A percentile compares a stretch with the other conserved stretches of the same genome.
phyloP scores from a whole-genome alignment of 2,797 vertebrate species.

The Apogon talboti region DNA sequence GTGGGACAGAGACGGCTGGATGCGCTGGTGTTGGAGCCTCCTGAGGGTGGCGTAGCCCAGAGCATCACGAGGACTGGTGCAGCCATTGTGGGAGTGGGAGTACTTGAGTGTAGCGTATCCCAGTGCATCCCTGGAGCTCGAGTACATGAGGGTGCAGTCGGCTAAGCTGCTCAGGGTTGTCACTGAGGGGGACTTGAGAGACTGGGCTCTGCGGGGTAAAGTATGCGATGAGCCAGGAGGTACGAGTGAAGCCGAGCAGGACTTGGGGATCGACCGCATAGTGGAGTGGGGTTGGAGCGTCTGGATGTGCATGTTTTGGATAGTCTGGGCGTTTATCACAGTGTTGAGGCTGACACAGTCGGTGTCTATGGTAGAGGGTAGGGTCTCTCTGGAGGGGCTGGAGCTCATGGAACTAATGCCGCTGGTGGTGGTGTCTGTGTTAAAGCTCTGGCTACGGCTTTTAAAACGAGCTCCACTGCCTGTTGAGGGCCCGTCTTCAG shows the following conservation, averaged over 20 bases:
- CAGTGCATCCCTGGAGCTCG: slow-evolving; percentile 89
- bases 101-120: slow-evolving; percentile 89
- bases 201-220: slow-evolving; percentile 91
- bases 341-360: slow-evolving; percentile 92
- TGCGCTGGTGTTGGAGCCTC: slow-evolving; percentile 91
- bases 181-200: slow-evolving; percentile 90
- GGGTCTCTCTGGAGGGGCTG: slow-evolving; percentile 90
- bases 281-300: background rate
- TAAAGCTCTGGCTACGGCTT: slow-evolving; percentile 93
- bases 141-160: slow-evolving; percentile 91
- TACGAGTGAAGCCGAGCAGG: slow-evolving; percentile 88
- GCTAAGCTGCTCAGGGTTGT: slow-evolving; percentile 89
- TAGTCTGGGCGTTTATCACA: slow-evolving; percentile 89
- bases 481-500: slow-evolving; percentile 78
- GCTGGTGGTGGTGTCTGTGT: slow-evolving; percentile 92
- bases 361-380: slow-evolving; percentile 73
- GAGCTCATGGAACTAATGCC: slow-evolving; percentile 95
- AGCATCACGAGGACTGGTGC: slow-evolving; percentile 89
- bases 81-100: slow-evolving; percentile 46
- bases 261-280: slow-evolving; percentile 86
- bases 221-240: slow-evolving; percentile 91
- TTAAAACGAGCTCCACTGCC: slow-evolving; percentile 86
- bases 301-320: slow-evolving; percentile 69
- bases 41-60: slow-evolving; percentile 92
- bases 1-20: slow-evolving; percentile 91